Base-by-base conservation (phyloP, 2,797 vertebrate genomes). In the Sebastes oblongus region DNA sequence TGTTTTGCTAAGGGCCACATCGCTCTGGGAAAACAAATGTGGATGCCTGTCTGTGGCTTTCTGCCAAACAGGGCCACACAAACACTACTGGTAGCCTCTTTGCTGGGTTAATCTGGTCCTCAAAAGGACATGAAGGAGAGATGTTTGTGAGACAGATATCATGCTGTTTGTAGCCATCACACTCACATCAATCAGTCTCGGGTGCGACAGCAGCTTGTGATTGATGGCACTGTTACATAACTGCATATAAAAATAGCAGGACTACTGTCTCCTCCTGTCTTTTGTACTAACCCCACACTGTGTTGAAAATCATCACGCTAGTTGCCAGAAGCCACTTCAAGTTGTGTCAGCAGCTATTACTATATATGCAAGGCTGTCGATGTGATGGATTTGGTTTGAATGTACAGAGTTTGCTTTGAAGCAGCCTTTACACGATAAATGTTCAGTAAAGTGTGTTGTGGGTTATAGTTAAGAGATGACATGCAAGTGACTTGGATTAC, bases 11-110 rank as follows among this genome's bases (percentile, higher is more conserved):
- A 30, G 85, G 66, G 70, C 68, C 34, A 7, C 72, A 75, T 66
- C 68, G 59, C 65, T 80, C 64, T 76, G 77, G 77, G 78, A 92
- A 93, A 93, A 91, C 88, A 91, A 93, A 92, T 69, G 89, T 52
- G 59, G 65, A 25, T 66, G 68, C 72, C 77, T 70, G 59, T 81
- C 86, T 79, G 39, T 62, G 34, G 39, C 22, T 60, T 54, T 74
- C 56, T 14, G 6, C 60, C 65, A 81, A 83, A 86, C 34, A 66
- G 16, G 42, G 76, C 66, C 82, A 79, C 66, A 72, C 83, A 78
- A 83, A 85, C 77, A 73, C 72, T 59, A 1, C 68, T 69, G 3
- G 13, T 65, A 39, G 78, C 29, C 27, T 66, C 64, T 80, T 55
- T 46, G 24, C 59, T 24, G 20, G 27, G 39, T 72, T 82, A 29